Percentiles rank a stretch among this genome's conserved stretches.
Conservation (phyloP, 2,113 vertebrate species). For the Seriola quinqueradiata region DNA sequence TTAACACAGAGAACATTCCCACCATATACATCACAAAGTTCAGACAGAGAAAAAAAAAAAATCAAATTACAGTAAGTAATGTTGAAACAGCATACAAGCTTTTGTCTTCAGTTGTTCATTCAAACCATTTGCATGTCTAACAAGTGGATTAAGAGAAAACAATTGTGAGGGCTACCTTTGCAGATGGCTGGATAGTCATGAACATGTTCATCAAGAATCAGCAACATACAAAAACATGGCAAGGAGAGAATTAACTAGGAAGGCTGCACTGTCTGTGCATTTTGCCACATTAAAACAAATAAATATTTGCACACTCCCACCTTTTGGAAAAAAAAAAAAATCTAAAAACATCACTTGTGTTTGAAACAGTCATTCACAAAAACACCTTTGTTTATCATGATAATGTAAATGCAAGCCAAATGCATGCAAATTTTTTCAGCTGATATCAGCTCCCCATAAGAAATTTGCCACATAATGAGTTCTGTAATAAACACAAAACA, state of each 20-base stretch:
- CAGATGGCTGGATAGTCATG: slow-evolving; percentile 86
- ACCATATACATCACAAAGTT: slow-evolving; percentile 99
- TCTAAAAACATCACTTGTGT: slow-evolving; percentile 86
- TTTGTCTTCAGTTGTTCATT: slow-evolving; percentile 87
- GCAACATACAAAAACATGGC: slow-evolving; percentile 84
- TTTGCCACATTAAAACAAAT: slow-evolving; percentile 90
- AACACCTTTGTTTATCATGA: slow-evolving; percentile 43
- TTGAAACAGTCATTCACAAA: slow-evolving; percentile 76
- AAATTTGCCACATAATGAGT: slow-evolving; percentile 54
- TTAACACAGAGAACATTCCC: slow-evolving; percentile 99
- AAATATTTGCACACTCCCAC: slow-evolving; percentile 97
- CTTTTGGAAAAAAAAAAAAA: slow-evolving; percentile 76
- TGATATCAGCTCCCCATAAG: slow-evolving; percentile 32
- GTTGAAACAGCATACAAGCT: slow-evolving; percentile 93
- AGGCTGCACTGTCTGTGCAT: slow-evolving; percentile 87
- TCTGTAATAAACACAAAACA: slow-evolving; percentile 49
- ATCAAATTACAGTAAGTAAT: slow-evolving; percentile 97
- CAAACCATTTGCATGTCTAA: slow-evolving; percentile 88
- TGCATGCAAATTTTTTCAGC: slow-evolving; percentile 63
- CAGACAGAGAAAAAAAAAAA: slow-evolving; percentile 85
- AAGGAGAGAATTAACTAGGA: slow-evolving; percentile 87
- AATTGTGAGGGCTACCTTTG: slow-evolving; percentile 86
- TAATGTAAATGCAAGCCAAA: slow-evolving; percentile 66
- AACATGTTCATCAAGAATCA: slow-evolving; percentile 79
- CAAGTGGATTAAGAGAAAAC: slow-evolving; percentile 89